Conservation (phyloP, 2,113 vertebrate genomes). For the Xiphorhynchus elegans region DNA sequence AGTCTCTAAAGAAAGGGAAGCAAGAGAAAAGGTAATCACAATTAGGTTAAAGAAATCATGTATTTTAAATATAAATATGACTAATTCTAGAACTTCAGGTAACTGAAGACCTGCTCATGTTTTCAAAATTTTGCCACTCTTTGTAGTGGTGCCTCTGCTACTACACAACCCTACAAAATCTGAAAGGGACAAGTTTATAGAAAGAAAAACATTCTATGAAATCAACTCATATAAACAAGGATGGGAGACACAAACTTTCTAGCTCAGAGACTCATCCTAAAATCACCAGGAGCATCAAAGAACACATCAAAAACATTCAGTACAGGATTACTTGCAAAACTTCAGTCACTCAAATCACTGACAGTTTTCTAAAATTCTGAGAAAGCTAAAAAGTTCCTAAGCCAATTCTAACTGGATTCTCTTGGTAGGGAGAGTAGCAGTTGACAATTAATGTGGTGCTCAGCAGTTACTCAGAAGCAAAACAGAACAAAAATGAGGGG, state of each 20-base stretch:
- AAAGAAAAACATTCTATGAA: neutral
- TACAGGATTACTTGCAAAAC: neutral
- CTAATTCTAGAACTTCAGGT: neutral
- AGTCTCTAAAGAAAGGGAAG: conserved; percentile 82
- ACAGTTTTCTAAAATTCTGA: neutral
- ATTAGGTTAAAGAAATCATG: neutral
- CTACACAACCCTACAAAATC: neutral
- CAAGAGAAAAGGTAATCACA: neutral
- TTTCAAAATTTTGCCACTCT: neutral
- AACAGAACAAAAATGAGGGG: neutral
- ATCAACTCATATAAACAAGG: neutral
- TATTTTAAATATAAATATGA: neutral
- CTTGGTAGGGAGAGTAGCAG: neutral
- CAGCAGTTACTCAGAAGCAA: neutral
- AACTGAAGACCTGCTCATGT: neutral
- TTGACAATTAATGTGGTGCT: neutral
- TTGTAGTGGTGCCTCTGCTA: neutral
- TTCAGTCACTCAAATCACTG: neutral
- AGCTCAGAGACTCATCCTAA: neutral
- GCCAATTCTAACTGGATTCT: neutral
- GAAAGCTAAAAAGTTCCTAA: neutral
- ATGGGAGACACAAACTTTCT: neutral
- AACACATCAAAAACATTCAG: neutral
- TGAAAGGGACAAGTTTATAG: neutral
- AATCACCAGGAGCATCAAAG: neutral